Evolutionary conservation across 92 coral and sea anemone genomes (phyloP), one percentile per base, ranked within the genome.

Genomic region (Paragorgia papillata): DNA sequence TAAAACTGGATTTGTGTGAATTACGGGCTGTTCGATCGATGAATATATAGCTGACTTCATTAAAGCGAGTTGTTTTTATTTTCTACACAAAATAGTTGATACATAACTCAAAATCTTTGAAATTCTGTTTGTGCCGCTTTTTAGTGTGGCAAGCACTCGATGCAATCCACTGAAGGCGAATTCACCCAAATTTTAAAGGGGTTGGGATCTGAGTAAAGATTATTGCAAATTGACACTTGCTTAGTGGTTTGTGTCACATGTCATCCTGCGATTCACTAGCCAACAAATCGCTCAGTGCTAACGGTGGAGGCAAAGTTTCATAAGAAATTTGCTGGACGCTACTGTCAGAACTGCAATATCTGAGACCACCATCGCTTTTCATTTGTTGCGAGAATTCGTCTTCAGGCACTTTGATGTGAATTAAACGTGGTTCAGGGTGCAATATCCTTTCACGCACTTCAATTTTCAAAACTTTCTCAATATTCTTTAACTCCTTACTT

Each of bases 311-410:
- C n/a, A 91, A 80, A 43, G 80, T 89, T 27, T 94, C 90, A 61
- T 90, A 90, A 13, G 95, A 79, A n/a, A 94, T 70, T 32, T 89
- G 97, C 59, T 94, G 96, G n/a, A 83, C 87, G 46, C 88, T 85
- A 40, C 81, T 86, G 80, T 94, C 92, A 2, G 88, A 79, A 44
- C 98, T 85, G 69, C 84, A 61, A 21, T 94, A 94, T 59, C 85
- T 86, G 43, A 94, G 83, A 13, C 98, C 97, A n/a, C 97, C 98
- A 43, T 89, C 96, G 51, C 79, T 86, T 56, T 83, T 64, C 97
- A 94, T 94, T 73, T 85, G 88, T 79, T 83, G 89, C 20, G 99
- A 95, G 67, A 84, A 89, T 29, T 95, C 97, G 50, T 95, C 99
- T 46, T 91, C 95, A 17, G 88, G 40, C 18, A 75, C 62, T 49